Conservation (phyloP, 2,888 invertebrate species). For the Mylabris sibirica region DNA sequence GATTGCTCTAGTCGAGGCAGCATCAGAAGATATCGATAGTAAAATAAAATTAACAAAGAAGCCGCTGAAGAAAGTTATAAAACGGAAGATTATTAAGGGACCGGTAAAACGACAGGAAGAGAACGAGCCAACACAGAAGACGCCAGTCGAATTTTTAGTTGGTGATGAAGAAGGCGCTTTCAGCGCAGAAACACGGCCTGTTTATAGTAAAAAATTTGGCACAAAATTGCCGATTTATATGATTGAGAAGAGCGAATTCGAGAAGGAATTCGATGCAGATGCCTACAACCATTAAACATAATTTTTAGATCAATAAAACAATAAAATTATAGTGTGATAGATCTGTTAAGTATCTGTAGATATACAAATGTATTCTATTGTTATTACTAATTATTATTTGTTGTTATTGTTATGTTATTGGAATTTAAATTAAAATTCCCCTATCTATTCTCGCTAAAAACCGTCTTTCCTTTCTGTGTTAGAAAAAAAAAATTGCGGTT, state of each 20-base stretch:
- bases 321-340: conserved; percentile 15
- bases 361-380: conserved; percentile 28
- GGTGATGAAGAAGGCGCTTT: conserved; percentile 68
- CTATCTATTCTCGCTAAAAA: background rate
- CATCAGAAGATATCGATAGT: conserved; percentile 45
- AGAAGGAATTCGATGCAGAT: conserved; percentile 70
- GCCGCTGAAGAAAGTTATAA: conserved; percentile 27
- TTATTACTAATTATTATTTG: conserved; percentile 28
- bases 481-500: background rate
- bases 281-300: conserved; percentile 33
- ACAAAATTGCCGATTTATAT: conserved; percentile 74
- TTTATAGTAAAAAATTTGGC: conserved; percentile 70
- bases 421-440: conserved; percentile 6
- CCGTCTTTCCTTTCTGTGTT: background rate
- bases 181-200: conserved; percentile 72
- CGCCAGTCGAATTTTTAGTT: conserved; percentile 64
- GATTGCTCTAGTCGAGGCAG: conserved; percentile 41
- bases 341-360: conserved; percentile 14
- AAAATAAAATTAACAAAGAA: conserved; percentile 38
- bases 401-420: conserved; percentile 17
- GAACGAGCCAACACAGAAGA: conserved; percentile 55
- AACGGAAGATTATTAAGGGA: conserved; percentile 32
- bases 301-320: conserved; percentile 16
- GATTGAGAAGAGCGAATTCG: conserved; percentile 73
- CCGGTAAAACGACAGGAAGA: conserved; percentile 44